Conservation (phyloP, 1,140 invertebrate genomes). For the Ephestia elutella region DNA sequence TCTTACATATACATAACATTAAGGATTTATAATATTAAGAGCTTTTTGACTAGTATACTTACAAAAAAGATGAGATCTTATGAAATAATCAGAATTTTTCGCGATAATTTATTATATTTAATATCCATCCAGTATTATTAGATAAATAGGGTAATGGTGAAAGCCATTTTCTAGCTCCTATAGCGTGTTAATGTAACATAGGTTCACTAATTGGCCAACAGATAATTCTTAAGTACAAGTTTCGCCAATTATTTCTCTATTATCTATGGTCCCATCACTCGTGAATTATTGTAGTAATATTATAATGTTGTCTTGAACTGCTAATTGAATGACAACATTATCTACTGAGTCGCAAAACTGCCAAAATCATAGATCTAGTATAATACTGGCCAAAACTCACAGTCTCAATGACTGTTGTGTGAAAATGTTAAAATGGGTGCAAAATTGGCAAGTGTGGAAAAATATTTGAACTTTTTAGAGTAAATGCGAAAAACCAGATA, state of each 20-base stretch:
- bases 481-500: too few relatives aligned
- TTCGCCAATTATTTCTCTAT: slow-evolving; percentile 15
- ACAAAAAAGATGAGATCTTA: slow-evolving; percentile 66
- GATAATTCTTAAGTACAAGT: slow-evolving; percentile 35
- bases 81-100: slow-evolving; percentile 66
- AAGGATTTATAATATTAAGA: slow-evolving; percentile 67
- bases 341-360: too few relatives aligned
- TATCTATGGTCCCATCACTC: slow-evolving; percentile 21
- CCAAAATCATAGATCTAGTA: too few relatives aligned
- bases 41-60: slow-evolving; percentile 69
- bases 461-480: too few relatives aligned
- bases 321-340: too few relatives aligned
- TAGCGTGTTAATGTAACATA: slow-evolving; percentile 52
- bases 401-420: too few relatives aligned
- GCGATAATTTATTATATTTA: slow-evolving; percentile 65
- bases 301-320: too few relatives aligned
- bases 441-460: too few relatives aligned
- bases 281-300: slow-evolving; percentile 9
- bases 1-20: slow-evolving; percentile 53
- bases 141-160: slow-evolving; percentile 61
- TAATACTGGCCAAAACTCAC: too few relatives aligned
- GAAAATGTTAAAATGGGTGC: too few relatives aligned
- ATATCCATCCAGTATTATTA: slow-evolving; percentile 73
- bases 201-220: slow-evolving; percentile 47
- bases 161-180: slow-evolving; percentile 55